These are phyloP conservation scores for Tenualosa ilisha DNA, from an alignment of 2,797 vertebrate genomes.

Conservation along the genomic window DNA sequence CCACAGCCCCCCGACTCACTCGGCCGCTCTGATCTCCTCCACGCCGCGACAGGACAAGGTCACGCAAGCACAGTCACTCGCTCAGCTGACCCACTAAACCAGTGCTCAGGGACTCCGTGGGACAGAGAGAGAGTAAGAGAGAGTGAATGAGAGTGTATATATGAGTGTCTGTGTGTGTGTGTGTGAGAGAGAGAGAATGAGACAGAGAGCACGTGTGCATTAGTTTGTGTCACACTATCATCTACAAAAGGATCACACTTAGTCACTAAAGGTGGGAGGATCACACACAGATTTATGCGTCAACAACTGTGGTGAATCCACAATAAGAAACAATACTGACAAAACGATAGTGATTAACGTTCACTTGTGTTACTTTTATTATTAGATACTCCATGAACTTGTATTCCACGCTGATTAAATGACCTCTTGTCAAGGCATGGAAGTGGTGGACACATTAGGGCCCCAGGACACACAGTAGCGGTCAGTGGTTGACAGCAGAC, in stretches of 20 bases:
- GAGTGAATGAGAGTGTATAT: not conserved
- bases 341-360: not conserved
- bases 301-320: not conserved
- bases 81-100: conserved; percentile 14
- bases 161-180: not conserved
- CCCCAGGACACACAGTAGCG: not conserved
- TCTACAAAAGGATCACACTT: not conserved
- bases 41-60: conserved; percentile 25
- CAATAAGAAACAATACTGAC: not conserved
- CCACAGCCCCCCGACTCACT: conserved; percentile 1
- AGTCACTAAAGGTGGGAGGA: not conserved
- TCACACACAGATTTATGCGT: not conserved
- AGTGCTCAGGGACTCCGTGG: not conserved
- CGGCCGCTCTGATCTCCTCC: conserved; percentile 13
- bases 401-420: not conserved
- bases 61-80: conserved; percentile 4
- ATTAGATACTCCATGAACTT: not conserved
- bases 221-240: not conserved
- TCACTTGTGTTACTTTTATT: not conserved
- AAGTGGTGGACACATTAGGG: not conserved
- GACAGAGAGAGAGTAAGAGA: not conserved
- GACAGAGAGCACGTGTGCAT: not conserved
- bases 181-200: not conserved
- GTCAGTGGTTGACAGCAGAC: conserved; percentile 11
- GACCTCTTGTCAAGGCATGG: conserved; percentile 17